A percentile compares a stretch with the other conserved stretches of the same genome.
These are phyloP conservation scores for Luperina testacea DNA, from an alignment of 2,888 invertebrate species.

Conservation along the genomic window DNA sequence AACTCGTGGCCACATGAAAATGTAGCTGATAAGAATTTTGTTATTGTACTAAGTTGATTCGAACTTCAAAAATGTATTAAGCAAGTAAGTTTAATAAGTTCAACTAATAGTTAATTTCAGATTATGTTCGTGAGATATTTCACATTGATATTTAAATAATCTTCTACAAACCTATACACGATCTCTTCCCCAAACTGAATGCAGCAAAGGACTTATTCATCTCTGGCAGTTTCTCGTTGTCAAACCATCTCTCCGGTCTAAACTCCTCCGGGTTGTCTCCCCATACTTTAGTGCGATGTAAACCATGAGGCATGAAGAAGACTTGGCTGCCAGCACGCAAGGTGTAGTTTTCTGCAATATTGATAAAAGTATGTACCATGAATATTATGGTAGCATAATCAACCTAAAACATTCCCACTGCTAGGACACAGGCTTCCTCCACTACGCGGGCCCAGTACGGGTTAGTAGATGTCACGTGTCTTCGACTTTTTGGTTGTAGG, in stretches of 20 bases:
- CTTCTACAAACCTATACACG: conserved; percentile 52
- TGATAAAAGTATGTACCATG: not conserved
- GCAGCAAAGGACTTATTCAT: conserved; percentile 54
- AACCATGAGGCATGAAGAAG: conserved; percentile 49
- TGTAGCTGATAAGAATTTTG: not conserved
- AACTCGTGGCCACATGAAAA: not conserved
- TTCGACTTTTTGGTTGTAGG: too few species aligned
- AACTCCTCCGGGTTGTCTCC: conserved; percentile 67
- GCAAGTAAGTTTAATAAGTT: not conserved
- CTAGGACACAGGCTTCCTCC: too few species aligned
- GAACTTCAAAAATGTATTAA: not conserved
- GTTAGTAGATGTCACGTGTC: too few species aligned
- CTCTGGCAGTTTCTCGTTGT: conserved; percentile 43
- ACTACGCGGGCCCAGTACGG: too few species aligned
- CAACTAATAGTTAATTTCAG: not conserved
- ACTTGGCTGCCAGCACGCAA: conserved; percentile 59
- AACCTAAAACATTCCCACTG: too few species aligned
- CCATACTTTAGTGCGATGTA: conserved; percentile 66
- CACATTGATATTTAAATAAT: not conserved
- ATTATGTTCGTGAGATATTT: not conserved
- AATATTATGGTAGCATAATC: too few species aligned
- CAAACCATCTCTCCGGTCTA: conserved; percentile 72
- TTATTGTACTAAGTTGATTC: not conserved
- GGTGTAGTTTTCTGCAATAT: conserved; percentile 63
- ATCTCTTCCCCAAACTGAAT: conserved; percentile 65